Evolutionary conservation across 2,797 vertebrate species (phyloP), one percentile per base, ranked within the genome.

Genomic region (Microcaecilia unicolor): DNA sequence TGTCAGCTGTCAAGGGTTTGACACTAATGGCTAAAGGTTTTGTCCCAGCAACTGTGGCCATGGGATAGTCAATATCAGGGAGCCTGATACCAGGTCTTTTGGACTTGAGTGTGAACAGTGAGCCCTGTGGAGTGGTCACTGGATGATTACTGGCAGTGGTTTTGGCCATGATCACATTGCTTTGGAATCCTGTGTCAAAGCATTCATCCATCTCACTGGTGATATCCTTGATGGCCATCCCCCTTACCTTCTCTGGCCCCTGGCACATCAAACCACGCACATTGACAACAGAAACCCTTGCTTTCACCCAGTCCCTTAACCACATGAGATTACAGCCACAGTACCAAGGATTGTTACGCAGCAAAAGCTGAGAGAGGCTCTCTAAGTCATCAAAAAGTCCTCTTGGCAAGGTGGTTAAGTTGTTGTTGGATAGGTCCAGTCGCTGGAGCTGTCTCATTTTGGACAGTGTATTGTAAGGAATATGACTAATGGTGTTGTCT

Each of bases 281-380:
- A 1, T 87, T 93, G 53, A 93, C 88, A 31, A 84, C 67, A 3
- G 88, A 41, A 18, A 56, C 90, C 41, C 90, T 76, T 1, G 83
- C 81, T 21, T 74, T 81, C 22, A 95, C 74, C 94, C 94, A 98
- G 62, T 93, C 92, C 34, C 89, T 66, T 10, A 97, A 70, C 94
- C 94, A 98, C 9, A 90, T 82, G 50, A 98, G 67, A 65, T 85
- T 91, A 5, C 94, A 98, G 22, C 91, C 88, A 15, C 94, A 98
- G 58, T 91, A 86, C 94, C 94, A 98, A 4, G 93, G 93, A 70
- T 98, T 98, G 37, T 93, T 93, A 1, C 92, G 61, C 22, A 93
- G 76, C 17, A 92, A 78, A 18, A 98, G 69, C 57, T 93, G 91
- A 3, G 80, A 86, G 22, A 98, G 55, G 37, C 51, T 89, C 2